Evolutionary conservation across 2,797 vertebrate species (phyloP), one percentile per base, ranked within the genome.

Genomic region (Helicolenus hilgendorfi): DNA sequence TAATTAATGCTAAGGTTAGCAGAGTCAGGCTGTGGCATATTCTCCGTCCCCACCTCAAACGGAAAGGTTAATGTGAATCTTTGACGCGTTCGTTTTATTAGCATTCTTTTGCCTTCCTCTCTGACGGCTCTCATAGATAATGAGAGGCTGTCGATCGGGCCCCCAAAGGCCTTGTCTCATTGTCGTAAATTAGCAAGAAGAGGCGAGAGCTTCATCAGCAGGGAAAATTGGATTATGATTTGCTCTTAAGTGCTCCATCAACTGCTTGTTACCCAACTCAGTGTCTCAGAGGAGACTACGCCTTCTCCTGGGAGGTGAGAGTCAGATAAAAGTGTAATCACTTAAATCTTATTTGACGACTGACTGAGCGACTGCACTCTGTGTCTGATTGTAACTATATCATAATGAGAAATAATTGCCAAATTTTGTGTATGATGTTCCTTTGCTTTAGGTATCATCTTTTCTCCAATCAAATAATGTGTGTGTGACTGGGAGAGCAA

Each of bases 161-260:
- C 88, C 92, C 93, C 18, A 24, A 87, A 87, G 94, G 93, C 86
- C 77, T 86, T 79, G 22, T 91, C 76, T 92, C 84, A 76, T 73
- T 84, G 88, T 84, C 31, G 20, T 94, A 93, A 95, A 94, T 95
- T 94, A 94, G 72, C 58, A 62, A 78, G 68, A 74, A 70, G 77
- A 73, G 45, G 64, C 79, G 56, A 87, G 85, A 81, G 84, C 91
- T 94, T 95, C 91, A 92, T 92, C 89, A 93, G 93, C 83, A 77
- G 77, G 75, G 92, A 91, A 95, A 95, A 96, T 95, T 96, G 81
- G 85, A 96, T 96, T 94, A 95, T 91, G 92, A 95, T 97, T 96
- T 93, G 70, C 81, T 92, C 92, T 94, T 89, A 93, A 95, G 94
- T 91, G 95, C 89, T 93, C 79, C 65, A 90, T 96, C 93, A 84